These are phyloP conservation scores for Tyria jacobaeae DNA, from an alignment of 2,888 invertebrate species.

Conservation along the genomic window DNA sequence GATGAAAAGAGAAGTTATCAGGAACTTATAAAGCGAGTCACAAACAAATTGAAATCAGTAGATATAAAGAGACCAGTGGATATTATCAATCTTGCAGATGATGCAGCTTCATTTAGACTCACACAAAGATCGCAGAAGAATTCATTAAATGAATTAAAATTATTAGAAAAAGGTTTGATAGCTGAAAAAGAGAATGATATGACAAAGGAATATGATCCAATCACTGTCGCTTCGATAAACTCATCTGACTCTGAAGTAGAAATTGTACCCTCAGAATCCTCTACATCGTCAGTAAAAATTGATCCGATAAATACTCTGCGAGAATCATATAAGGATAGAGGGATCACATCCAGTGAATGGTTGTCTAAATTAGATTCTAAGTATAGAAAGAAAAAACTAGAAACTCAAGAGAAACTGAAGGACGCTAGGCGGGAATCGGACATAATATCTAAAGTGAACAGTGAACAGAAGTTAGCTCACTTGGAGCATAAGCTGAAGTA, in stretches of 20 bases:
- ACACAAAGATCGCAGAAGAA: constrained; percentile 72
- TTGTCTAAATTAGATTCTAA: constrained; percentile 79
- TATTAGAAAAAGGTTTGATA: constrained; percentile 64
- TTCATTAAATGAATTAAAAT: constrained; percentile 70
- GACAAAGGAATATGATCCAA: constrained; percentile 75
- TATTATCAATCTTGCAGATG: constrained; percentile 70
- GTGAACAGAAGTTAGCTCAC: constrained; percentile 76
- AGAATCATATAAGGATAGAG: constrained; percentile 83
- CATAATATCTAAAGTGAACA: constrained; percentile 80
- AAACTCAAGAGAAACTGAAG: constrained; percentile 76
- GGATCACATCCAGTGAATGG: constrained; percentile 84
- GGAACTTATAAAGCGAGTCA: constrained; percentile 80
- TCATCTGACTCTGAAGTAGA: constrained; percentile 82
- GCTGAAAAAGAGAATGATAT: constrained; percentile 64
- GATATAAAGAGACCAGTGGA: constrained; percentile 61
- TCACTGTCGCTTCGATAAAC: constrained; percentile 78
- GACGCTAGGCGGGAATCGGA: constrained; percentile 79
- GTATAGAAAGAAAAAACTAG: constrained; percentile 75
- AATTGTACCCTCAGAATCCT: constrained; percentile 74
- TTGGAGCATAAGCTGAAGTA: constrained; percentile 78
- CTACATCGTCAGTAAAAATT: constrained; percentile 73
- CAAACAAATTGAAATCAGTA: constrained; percentile 62
- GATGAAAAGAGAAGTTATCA: constrained; percentile 86
- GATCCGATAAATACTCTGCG: constrained; percentile 86
- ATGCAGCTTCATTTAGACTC: constrained; percentile 68